Percentiles rank a stretch among this genome's conserved stretches.
Conservation (phyloP, 2,797 vertebrate genomes). For the Intellagama lesueurii region DNA sequence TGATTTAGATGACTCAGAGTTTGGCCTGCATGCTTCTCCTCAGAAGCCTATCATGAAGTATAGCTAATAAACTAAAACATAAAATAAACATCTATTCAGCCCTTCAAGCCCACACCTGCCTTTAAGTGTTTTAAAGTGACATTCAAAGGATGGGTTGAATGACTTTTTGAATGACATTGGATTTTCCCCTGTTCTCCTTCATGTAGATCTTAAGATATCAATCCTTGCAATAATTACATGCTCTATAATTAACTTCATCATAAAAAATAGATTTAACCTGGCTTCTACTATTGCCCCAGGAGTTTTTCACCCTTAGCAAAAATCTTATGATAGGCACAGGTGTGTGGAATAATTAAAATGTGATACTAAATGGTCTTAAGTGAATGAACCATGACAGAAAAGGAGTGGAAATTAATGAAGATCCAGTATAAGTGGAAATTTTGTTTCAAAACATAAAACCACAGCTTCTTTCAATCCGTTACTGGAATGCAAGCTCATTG, state of each 20-base stretch:
- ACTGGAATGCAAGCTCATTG: not conserved
- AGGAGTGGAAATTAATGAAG: conserved; percentile 15
- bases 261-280: conserved; percentile 29
- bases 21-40: too few relatives aligned
- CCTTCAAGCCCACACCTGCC: not conserved
- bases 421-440: not conserved
- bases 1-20: too few relatives aligned
- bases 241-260: conserved; percentile 13
- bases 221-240: conserved; percentile 6
- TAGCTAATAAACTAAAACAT: too few relatives aligned
- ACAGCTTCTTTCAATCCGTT: conserved; percentile 30
- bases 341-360: conserved; percentile 55
- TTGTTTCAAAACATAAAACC: conserved; percentile 23
- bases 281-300: conserved; percentile 16
- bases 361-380: conserved; percentile 30
- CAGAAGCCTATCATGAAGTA: too few relatives aligned
- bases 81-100: not conserved
- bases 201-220: conserved; percentile 29
- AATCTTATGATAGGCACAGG: conserved; percentile 31
- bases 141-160: conserved; percentile 21
- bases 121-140: conserved; percentile 9
- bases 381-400: conserved; percentile 28
- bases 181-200: conserved; percentile 17
- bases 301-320: conserved; percentile 41
- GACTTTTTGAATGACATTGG: conserved; percentile 1